Percentiles rank a stretch among this genome's conserved stretches.
Conservation (phyloP, 2,888 invertebrate genomes). For the Adela reaumurella region DNA sequence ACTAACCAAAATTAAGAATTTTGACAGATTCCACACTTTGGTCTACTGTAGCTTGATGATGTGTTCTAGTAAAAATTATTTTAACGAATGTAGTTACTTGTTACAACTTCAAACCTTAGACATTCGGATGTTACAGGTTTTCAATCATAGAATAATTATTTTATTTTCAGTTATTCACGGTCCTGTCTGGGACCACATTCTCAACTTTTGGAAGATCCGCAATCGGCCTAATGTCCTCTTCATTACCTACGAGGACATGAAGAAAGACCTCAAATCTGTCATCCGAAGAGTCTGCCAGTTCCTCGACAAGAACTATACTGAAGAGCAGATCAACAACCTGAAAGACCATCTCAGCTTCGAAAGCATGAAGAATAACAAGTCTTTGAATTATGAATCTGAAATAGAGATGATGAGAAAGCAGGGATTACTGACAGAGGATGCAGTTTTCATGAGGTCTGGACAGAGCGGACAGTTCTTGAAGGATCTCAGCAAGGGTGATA, state of each 20-base stretch:
- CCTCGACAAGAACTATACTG: constrained; percentile 35
- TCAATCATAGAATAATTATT: too few relatives aligned
- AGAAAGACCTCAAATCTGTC: constrained; percentile 39
- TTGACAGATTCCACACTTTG: too few relatives aligned
- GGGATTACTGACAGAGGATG: constrained; percentile 16
- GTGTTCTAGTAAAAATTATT: too few relatives aligned
- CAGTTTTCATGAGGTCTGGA: constrained; percentile 43
- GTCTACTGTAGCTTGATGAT: too few relatives aligned
- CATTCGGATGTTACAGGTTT: too few relatives aligned
- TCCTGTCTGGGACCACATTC: not conserved
- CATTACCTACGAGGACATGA: not conserved
- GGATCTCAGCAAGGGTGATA: constrained; percentile 23
- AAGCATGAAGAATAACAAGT: constrained; percentile 54
- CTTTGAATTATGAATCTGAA: constrained; percentile 32
- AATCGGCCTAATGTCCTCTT: not conserved
- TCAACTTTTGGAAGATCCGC: not conserved
- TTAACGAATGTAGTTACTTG: too few relatives aligned
- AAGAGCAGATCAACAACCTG: constrained; percentile 36
- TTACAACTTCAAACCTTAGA: too few relatives aligned
- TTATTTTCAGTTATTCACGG: not conserved
- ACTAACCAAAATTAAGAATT: too few relatives aligned
- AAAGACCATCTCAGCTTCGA: constrained; percentile 56
- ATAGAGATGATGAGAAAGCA: not conserved
- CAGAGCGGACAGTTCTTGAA: constrained; percentile 36
- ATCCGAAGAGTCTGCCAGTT: constrained; percentile 49